Conservation (phyloP, 2,888 invertebrate species). For the Eledona agricola region DNA sequence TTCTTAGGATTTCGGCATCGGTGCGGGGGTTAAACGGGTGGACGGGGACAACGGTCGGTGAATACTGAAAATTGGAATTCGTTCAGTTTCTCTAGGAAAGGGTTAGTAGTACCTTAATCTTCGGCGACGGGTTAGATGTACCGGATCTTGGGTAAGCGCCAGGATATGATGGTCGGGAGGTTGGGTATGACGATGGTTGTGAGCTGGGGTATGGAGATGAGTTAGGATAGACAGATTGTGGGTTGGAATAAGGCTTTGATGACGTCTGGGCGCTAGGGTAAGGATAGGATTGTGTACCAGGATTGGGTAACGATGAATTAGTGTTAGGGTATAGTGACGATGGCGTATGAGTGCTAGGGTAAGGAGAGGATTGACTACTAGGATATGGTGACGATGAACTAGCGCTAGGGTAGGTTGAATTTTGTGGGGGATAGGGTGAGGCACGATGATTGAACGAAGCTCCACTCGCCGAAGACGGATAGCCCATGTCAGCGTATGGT, state of each 20-base stretch:
- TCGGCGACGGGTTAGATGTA: too few relatives aligned
- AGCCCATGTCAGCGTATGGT: slow-evolving; percentile 61
- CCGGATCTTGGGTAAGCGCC: too few relatives aligned
- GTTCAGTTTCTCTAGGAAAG: background rate
- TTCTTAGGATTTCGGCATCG: slow-evolving; percentile 83
- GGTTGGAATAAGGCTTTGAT: background rate
- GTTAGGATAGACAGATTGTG: background rate
- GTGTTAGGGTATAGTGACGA: background rate
- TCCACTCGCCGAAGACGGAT: slow-evolving; percentile 33
- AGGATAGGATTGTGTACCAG: slow-evolving; percentile 1
- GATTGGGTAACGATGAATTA: slow-evolving; percentile 1
- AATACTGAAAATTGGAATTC: slow-evolving; percentile 65
- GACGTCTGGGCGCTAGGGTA: background rate
- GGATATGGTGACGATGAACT: slow-evolving; percentile 2
- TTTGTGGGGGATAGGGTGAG: slow-evolving; percentile 2
- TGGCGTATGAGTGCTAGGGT: too few relatives aligned
- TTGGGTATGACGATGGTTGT: background rate
- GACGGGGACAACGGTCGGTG: slow-evolving; percentile 80
- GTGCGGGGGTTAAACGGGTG: slow-evolving; percentile 79
- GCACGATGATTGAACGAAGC: slow-evolving; percentile 5
- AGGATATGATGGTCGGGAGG: too few relatives aligned
- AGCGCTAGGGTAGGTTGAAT: background rate
- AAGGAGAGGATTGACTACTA: background rate
- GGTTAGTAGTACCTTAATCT: slow-evolving; percentile 6
- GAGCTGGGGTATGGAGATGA: slow-evolving; percentile 2